Conservation (phyloP, 64 coral and sea anemone genomes). For the Montipora cactus region DNA sequence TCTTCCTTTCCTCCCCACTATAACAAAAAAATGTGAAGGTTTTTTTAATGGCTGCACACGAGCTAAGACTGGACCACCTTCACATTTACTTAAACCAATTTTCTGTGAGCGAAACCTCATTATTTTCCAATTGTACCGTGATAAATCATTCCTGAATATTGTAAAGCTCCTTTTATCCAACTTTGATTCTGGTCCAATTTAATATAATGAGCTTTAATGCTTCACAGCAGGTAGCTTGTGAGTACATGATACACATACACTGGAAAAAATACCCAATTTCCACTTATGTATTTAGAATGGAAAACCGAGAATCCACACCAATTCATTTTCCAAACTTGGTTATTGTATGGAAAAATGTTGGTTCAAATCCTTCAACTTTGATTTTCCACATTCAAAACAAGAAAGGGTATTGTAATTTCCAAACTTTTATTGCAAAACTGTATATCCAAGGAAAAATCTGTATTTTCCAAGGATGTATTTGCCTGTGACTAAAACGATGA, state of each 20-base stretch:
- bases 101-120: no score
- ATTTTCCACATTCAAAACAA: slow-evolving; percentile 18
- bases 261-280: slow-evolving; percentile 31
- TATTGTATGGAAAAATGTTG: slow-evolving; percentile 9
- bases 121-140: no score
- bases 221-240: no score
- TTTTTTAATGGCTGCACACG: no score
- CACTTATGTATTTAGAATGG: background rate
- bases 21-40: no score
- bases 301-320: background rate
- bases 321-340: background rate
- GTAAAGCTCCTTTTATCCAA: no score
- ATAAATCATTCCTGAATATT: no score
- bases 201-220: no score
- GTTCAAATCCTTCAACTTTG: background rate
- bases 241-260: background rate
- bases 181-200: no score
- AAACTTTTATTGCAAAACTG: background rate
- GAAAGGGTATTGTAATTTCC: background rate
- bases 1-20: no score
- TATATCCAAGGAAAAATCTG: background rate
- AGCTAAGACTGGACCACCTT: no score
- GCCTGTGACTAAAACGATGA: background rate
- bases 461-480: slow-evolving; percentile 5
- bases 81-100: no score